phyloP scores from a whole-genome alignment of 1,140 invertebrate genomes.

The Pachypsylla venusta region DNA sequence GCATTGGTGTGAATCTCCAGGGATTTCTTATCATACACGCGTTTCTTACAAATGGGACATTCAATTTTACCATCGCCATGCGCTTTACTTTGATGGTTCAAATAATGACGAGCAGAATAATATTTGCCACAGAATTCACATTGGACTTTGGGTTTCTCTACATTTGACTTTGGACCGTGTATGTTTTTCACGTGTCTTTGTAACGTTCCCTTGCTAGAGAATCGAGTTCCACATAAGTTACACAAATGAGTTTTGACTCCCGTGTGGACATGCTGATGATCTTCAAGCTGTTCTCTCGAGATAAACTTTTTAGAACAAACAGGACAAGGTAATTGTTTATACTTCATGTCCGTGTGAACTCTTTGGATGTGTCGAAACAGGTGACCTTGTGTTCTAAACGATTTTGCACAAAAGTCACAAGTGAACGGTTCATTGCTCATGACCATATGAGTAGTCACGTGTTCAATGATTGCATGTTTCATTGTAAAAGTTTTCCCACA shows the following conservation, averaged over 20 bases:
- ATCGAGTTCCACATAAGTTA: neutral
- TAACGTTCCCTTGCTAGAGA: neutral
- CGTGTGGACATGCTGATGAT: neutral
- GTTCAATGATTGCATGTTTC: no score
- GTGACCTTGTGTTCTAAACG: no score
- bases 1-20: slow-evolving; percentile 43
- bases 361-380: no score
- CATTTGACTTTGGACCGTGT: neutral
- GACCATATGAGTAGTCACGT: no score
- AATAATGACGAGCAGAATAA: neutral
- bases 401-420: neutral
- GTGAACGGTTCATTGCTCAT: slow-evolving; percentile 32
- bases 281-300: neutral
- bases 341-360: no score
- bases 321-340: neutral
- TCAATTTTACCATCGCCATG: neutral
- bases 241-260: neutral
- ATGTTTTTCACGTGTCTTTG: neutral
- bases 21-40: slow-evolving; percentile 36
- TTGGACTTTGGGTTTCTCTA: no score
- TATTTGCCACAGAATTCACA: slow-evolving; percentile 14
- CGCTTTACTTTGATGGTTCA: slow-evolving; percentile 3
- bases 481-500: no score
- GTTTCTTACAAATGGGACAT: neutral
- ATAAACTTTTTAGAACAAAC: neutral